These are phyloP conservation scores for Apotomis turbidana DNA, from an alignment of 2,888 invertebrate species.

Conservation along the genomic window DNA sequence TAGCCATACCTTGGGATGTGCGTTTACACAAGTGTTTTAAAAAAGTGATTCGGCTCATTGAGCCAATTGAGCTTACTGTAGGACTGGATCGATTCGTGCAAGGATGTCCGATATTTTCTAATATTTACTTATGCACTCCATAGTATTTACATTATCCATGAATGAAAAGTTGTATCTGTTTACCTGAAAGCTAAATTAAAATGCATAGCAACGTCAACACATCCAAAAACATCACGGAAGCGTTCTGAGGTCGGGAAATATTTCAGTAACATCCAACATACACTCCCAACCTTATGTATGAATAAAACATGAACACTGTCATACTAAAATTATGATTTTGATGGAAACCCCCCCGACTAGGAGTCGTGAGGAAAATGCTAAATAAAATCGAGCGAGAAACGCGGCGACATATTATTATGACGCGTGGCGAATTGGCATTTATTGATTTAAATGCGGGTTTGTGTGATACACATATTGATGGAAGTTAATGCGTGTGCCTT, in stretches of 20 bases:
- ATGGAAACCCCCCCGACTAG: constrained; percentile 25
- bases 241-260: constrained; percentile 11
- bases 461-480: constrained; percentile 23
- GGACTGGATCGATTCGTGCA: too few relatives aligned
- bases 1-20: too few relatives aligned
- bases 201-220: background rate
- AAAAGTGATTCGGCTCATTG: too few relatives aligned
- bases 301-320: constrained; percentile 39
- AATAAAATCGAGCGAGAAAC: constrained; percentile 7
- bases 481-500: background rate
- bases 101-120: too few relatives aligned
- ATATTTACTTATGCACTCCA: background rate
- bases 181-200: background rate
- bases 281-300: constrained; percentile 19
- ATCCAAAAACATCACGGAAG: background rate
- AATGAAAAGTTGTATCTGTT: background rate
- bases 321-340: constrained; percentile 40
- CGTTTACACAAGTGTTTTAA: too few relatives aligned
- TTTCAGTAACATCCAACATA: constrained; percentile 30
- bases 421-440: constrained; percentile 1
- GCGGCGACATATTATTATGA: constrained; percentile 18
- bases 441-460: constrained; percentile 35
- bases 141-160: background rate
- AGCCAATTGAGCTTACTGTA: too few relatives aligned
- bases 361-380: constrained; percentile 30